Conservation (phyloP, 2,113 vertebrate species). For the Heliornis fulica region DNA sequence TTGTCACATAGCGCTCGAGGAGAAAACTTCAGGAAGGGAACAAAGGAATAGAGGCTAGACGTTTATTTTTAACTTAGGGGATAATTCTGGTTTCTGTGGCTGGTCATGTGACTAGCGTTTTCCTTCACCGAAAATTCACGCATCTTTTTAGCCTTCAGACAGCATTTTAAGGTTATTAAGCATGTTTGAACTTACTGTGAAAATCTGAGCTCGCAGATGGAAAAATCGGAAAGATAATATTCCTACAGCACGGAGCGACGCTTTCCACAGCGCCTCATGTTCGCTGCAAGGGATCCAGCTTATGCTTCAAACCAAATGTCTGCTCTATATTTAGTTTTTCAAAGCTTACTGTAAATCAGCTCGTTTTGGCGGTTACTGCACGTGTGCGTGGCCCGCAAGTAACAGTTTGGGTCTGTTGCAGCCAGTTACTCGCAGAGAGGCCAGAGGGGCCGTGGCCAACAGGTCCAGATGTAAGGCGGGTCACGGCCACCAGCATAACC, state of each 20-base stretch:
- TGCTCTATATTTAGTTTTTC: background rate
- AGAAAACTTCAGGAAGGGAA: background rate
- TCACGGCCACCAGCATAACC: too few species aligned
- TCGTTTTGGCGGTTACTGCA: background rate
- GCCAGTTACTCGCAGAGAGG: background rate
- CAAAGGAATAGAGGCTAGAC: background rate
- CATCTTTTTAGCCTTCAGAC: background rate
- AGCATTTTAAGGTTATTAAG: slow-evolving; percentile 8
- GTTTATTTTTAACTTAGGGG: background rate
- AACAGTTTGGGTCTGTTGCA: background rate
- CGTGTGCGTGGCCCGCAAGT: background rate
- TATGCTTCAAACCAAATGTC: background rate
- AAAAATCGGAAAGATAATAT: background rate
- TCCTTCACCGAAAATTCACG: background rate
- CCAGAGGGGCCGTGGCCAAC: background rate
- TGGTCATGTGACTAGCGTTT: background rate
- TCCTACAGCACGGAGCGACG: background rate
- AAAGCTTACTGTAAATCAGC: background rate
- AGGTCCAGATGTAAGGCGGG: accelerated
- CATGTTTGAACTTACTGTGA: background rate
- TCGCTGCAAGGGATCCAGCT: background rate
- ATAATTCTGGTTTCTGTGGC: background rate
- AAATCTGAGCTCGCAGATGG: background rate
- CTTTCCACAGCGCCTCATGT: background rate
- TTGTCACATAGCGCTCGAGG: background rate